Conservation (phyloP, 1,140 invertebrate genomes). For the Cotesia typhae region DNA sequence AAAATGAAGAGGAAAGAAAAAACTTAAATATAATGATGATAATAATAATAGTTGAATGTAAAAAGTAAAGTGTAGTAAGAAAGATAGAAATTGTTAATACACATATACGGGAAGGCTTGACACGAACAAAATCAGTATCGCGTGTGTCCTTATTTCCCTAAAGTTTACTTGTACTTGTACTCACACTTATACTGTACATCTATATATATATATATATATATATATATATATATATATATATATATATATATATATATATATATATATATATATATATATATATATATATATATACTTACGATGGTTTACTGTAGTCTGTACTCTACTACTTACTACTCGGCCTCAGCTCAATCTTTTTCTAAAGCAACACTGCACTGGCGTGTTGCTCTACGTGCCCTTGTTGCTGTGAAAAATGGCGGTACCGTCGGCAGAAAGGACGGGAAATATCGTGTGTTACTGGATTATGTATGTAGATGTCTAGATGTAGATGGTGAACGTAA, state of each 20-base stretch:
- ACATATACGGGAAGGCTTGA: constrained; percentile 9
- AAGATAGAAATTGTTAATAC: constrained; percentile 4
- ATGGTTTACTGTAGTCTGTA: neutral
- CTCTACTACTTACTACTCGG: neutral
- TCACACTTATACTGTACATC: no score
- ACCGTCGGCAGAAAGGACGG: constrained; percentile 19
- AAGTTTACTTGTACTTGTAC: neutral
- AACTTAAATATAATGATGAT: neutral
- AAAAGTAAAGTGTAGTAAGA: neutral
- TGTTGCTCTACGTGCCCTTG: constrained; percentile 19
- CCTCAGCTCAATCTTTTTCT: constrained; percentile 14
- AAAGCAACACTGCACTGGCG: neutral
- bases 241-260: no score
- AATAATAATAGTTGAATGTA: neutral
- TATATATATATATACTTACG: no score
- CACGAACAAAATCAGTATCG: constrained; percentile 31
- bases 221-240: no score
- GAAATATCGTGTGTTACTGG: constrained; percentile 18
- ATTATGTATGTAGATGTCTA: neutral
- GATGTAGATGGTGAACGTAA: neutral
- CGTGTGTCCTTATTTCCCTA: constrained; percentile 17
- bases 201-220: no score
- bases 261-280: no score
- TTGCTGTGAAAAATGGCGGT: constrained; percentile 33
- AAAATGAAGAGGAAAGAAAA: neutral